Base-by-base conservation (phyloP, 2,113 vertebrate genomes). In the Xyliphius kryptos region DNA sequence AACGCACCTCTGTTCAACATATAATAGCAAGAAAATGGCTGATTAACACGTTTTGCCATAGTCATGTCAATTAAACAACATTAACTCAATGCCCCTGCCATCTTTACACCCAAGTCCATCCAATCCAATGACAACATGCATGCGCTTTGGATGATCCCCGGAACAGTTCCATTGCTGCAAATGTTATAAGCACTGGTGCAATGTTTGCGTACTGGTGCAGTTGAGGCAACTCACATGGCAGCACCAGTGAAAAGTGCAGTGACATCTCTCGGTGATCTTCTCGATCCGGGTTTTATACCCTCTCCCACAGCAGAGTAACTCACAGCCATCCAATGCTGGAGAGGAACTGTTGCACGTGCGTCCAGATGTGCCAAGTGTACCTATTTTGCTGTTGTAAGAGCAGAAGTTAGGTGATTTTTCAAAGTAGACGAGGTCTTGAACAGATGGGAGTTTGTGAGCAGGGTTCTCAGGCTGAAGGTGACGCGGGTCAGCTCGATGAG, bases 231-330 rank as follows among this genome's bases (percentile, higher is more conserved):
- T 98, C 82, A 98, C 96, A n/a, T 97, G 95, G 81, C 96, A 98
- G 86, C 96, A 98, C 96, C 95, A 98, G 79, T 98, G 96, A 79
- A 98, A 98, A 64, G 96, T 97, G 85, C 96, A 98, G 82, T 97
- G 89, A 82, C 96, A 98, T 60, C 96, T 89, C 79, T 98, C 94
- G 0, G 92, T 97, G 78, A 97, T 85, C 16, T 84, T 89, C 79
- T 97, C 92, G 2, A 88, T 92, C 74, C 85, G 88, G 0, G 92
- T 95, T 66, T 90, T 90, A 77, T 91, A 93, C 56, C 96, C 96
- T 0, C 96, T 84, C 50, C 96, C 96, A 0, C 96, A 97, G 84
- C 96, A 98, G 51, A 98, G 88, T 80, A 98, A 84, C 82, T 98
- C 96, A 1, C 96, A 98, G 37, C 96, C 96, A 0, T 96, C 96